Conservation (phyloP, 2,113 vertebrate genomes). For the Rhea pennata region DNA sequence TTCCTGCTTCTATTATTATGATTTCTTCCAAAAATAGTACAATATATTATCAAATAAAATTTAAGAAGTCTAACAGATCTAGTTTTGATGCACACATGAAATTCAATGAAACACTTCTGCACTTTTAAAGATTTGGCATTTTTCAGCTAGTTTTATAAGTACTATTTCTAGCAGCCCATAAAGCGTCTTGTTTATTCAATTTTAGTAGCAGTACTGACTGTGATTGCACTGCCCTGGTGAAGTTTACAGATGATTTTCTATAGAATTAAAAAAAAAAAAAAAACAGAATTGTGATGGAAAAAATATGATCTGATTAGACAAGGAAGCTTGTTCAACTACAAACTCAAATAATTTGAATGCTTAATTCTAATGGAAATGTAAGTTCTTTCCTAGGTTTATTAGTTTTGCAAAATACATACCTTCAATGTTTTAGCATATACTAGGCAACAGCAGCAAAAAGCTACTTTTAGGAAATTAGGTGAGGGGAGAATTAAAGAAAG, state of each 20-base stretch:
- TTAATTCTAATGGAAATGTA: neutral
- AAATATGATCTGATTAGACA: neutral
- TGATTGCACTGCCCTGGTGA: neutral
- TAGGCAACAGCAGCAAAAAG: neutral
- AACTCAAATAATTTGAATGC: neutral
- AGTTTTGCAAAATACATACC: neutral
- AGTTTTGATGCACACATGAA: neutral
- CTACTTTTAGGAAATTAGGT: neutral
- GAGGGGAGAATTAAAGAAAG: neutral
- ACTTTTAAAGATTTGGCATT: neutral
- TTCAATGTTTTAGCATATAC: neutral
- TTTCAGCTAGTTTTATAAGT: neutral
- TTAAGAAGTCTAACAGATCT: slow-evolving; percentile 35
- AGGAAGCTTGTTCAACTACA: neutral
- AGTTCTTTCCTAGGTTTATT: neutral
- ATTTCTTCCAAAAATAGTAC: slow-evolving; percentile 57
- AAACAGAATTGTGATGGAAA: neutral
- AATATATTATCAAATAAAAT: slow-evolving; percentile 1
- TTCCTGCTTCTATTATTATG: slow-evolving; percentile 33
- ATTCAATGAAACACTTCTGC: neutral
- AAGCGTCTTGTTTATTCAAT: neutral
- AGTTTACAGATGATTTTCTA: neutral
- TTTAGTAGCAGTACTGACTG: neutral
- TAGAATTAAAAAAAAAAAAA: neutral
- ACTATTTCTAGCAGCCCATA: neutral